Percentiles rank a stretch among this genome's conserved stretches.
Conservation (phyloP, 2,797 vertebrate species). For the Pangasius mekongensis region DNA sequence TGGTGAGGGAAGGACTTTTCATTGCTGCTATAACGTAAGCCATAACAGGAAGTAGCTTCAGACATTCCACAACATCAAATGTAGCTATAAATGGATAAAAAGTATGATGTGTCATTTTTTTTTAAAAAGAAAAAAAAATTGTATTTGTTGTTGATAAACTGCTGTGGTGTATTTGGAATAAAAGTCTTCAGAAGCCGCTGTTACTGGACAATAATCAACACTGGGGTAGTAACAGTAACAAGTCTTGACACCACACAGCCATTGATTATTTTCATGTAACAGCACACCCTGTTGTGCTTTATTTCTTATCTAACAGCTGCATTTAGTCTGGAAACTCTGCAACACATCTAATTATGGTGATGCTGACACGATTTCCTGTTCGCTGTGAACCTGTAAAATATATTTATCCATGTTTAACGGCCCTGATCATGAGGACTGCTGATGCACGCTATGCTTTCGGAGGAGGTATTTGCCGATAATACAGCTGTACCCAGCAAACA, state of each 20-base stretch:
- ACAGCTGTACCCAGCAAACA: constrained; percentile 20
- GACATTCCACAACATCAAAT: background rate
- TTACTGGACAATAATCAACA: background rate
- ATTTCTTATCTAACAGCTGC: constrained; percentile 5
- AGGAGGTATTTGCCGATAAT: constrained; percentile 7
- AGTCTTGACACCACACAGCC: background rate
- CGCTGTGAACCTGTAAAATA: constrained; percentile 19
- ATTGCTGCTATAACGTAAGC: background rate
- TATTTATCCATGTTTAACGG: constrained; percentile 29
- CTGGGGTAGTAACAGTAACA: background rate
- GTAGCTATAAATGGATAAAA: background rate
- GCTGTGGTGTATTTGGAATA: background rate
- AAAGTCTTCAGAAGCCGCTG: background rate
- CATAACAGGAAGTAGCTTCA: background rate
- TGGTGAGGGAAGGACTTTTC: background rate
- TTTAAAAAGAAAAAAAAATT: background rate
- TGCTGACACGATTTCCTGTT: constrained; percentile 15
- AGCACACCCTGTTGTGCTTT: background rate
- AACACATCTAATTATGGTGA: constrained; percentile 27
- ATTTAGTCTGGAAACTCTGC: constrained; percentile 20
- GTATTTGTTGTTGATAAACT: background rate
- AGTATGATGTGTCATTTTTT: background rate
- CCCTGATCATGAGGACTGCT: constrained; percentile 19
- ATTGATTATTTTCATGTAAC: constrained; percentile 19
- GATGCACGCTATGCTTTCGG: background rate